Conservation (phyloP, 1,140 invertebrate genomes). For the Drosophila seguyi region DNA sequence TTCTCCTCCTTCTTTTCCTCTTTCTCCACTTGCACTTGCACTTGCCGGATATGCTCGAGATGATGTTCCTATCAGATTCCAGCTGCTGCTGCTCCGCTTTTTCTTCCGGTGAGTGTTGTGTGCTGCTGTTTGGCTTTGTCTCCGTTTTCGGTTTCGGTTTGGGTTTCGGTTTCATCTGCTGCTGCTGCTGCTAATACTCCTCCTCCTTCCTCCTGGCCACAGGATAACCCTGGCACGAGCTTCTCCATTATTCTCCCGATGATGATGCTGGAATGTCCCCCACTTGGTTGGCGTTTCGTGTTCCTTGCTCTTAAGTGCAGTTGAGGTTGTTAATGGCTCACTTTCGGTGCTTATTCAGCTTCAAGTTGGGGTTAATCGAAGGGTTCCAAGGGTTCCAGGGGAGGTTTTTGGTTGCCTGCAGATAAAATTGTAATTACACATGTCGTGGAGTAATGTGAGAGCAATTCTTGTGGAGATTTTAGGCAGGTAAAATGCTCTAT, state of each 20-base stretch:
- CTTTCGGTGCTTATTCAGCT: constrained; percentile 23
- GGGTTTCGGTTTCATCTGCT: constrained; percentile 17
- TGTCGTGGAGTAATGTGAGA: neutral
- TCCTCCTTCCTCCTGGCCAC: neutral
- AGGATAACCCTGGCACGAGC: constrained; percentile 37
- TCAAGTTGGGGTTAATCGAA: constrained; percentile 28
- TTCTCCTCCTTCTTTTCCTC: neutral
- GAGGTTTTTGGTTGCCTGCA: neutral
- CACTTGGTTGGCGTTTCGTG: constrained; percentile 37
- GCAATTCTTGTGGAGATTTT: too few relatives aligned
- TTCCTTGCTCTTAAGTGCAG: constrained; percentile 40
- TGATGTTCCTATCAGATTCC: constrained; percentile 81
- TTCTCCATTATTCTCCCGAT: constrained; percentile 23
- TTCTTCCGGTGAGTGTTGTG: constrained; percentile 67
- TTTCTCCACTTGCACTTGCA: constrained; percentile 39
- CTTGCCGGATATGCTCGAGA: constrained; percentile 75
- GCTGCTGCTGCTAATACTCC: neutral
- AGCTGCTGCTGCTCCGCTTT: constrained; percentile 55
- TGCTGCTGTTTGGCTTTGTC: constrained; percentile 36
- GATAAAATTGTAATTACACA: constrained; percentile 5
- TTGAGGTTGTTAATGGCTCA: constrained; percentile 45
- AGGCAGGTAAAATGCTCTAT: neutral
- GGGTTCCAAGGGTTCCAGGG: neutral
- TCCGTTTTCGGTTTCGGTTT: constrained; percentile 28
- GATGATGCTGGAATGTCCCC: constrained; percentile 9